phyloP scores from a whole-genome alignment of 2,888 invertebrate species.

The Pseudolycoriella hygida region DNA sequence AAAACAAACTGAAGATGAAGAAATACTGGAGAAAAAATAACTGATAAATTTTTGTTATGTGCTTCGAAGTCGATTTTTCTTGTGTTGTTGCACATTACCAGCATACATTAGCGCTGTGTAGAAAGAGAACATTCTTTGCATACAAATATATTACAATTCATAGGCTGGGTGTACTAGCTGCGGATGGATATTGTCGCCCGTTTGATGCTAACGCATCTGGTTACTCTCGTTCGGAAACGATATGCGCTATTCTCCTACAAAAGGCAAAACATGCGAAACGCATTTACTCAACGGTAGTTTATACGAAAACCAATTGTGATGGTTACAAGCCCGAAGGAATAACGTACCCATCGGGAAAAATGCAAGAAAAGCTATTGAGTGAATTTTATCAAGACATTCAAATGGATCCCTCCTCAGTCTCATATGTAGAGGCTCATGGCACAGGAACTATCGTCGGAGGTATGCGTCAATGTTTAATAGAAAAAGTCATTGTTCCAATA shows the following conservation, averaged over 20 bases:
- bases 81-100: too few species aligned
- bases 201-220: slow-evolving; percentile 76
- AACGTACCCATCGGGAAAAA: slow-evolving; percentile 45
- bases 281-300: slow-evolving; percentile 50
- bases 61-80: too few species aligned
- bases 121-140: too few species aligned
- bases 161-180: slow-evolving; percentile 58
- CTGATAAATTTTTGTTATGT: too few species aligned
- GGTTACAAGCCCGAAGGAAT: slow-evolving; percentile 56
- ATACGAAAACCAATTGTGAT: slow-evolving; percentile 67
- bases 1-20: too few species aligned
- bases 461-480: too few species aligned
- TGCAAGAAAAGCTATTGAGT: slow-evolving; percentile 39
- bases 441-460: slow-evolving; percentile 61
- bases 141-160: too few species aligned
- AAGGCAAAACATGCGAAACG: slow-evolving; percentile 46
- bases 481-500: too few species aligned
- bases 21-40: too few species aligned
- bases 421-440: slow-evolving; percentile 77
- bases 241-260: slow-evolving; percentile 53
- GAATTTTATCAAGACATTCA: slow-evolving; percentile 52
- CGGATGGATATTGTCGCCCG: slow-evolving; percentile 74
- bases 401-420: slow-evolving; percentile 47
- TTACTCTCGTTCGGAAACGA: slow-evolving; percentile 67
- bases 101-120: too few species aligned